A percentile compares a stretch with the other conserved stretches of the same genome.
Evolutionary conservation across 2,113 vertebrate species (phyloP).

Genomic region (Hystrix cristata): DNA sequence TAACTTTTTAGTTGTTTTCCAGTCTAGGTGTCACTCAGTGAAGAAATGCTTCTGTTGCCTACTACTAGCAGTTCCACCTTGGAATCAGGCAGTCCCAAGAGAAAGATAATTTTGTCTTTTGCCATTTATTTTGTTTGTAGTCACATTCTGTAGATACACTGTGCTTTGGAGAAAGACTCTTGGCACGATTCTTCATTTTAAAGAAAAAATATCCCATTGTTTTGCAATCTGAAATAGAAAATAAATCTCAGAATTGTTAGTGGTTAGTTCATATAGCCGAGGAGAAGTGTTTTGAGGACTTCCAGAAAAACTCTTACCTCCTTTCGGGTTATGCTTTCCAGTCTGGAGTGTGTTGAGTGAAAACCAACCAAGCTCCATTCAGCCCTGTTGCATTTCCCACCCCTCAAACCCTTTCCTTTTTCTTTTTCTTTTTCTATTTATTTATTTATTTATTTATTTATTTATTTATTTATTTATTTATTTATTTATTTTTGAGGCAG

Average conservation of each 20-base stretch:
- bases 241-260: not conserved
- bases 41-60: conserved; percentile 19
- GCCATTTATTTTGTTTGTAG: conserved; percentile 8
- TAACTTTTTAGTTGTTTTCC: conserved; percentile 37
- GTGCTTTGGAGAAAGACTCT: not conserved
- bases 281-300: not conserved
- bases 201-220: not conserved
- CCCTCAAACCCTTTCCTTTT: not conserved
- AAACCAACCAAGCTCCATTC: not conserved
- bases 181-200: not conserved
- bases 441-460: no score
- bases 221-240: conserved; percentile 45
- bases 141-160: not conserved
- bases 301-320: not conserved
- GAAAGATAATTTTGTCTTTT: conserved; percentile 16
- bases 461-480: no score
- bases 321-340: conserved; percentile 1
- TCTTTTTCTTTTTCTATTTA: no score
- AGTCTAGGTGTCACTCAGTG: conserved; percentile 19
- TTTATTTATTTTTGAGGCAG: no score
- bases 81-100: not conserved
- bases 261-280: not conserved
- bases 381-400: not conserved
- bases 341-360: not conserved
- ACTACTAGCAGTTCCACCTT: not conserved